A percentile compares a stretch with the other conserved stretches of the same genome.
Evolutionary conservation across 2,797 vertebrate species (phyloP).

Genomic region (Acanthopagrus latus): DNA sequence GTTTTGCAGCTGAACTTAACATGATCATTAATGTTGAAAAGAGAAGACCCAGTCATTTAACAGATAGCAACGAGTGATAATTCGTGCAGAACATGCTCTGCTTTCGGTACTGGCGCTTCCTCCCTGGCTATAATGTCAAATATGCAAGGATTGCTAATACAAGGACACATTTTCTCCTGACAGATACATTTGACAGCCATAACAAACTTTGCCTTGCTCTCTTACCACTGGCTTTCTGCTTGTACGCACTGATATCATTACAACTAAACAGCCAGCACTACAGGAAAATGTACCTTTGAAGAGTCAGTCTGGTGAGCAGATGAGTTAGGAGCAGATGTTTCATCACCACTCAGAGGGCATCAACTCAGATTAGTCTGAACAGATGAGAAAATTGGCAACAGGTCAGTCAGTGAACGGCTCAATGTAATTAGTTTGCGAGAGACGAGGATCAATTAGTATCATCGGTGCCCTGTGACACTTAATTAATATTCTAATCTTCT

Average conservation of each 20-base stretch:
- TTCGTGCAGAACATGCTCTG: constrained; percentile 2
- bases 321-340: constrained; percentile 53
- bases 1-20: background rate
- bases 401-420: constrained; percentile 53
- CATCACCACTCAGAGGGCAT: constrained; percentile 42
- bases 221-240: constrained; percentile 16
- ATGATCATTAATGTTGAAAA: constrained; percentile 1
- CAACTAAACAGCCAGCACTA: background rate
- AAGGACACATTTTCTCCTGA: constrained; percentile 1
- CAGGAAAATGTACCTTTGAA: constrained; percentile 16
- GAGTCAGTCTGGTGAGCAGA: constrained; percentile 30
- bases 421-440: constrained; percentile 60
- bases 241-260: constrained; percentile 3
- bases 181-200: constrained; percentile 4
- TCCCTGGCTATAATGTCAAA: constrained; percentile 6
- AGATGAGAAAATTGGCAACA: constrained; percentile 60
- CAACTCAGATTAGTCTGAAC: constrained; percentile 52
- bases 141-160: background rate
- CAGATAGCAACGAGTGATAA: background rate
- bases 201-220: constrained; percentile 14
- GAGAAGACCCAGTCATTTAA: background rate
- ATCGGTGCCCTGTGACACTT: constrained; percentile 13
- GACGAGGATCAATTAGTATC: constrained; percentile 49
- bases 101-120: background rate
- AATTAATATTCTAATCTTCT: constrained; percentile 31